Conservation (phyloP, 2,797 vertebrate genomes). For the Pristis pectinata region DNA sequence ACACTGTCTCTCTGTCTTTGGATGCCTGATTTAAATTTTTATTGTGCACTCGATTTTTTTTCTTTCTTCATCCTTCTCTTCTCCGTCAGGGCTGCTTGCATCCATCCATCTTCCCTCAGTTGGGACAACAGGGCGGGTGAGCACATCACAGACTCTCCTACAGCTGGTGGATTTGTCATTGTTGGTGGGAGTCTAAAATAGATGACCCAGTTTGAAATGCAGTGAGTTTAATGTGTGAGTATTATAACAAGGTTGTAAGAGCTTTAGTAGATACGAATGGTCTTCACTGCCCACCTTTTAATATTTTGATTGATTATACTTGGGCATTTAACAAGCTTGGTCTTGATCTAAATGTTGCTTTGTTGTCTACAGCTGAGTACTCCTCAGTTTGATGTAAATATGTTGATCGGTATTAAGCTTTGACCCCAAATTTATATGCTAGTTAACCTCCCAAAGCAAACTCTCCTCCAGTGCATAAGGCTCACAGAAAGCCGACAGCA, state of each 20-base stretch:
- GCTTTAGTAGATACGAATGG: background rate
- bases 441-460: background rate
- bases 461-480: background rate
- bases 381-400: background rate
- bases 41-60: background rate
- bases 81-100: background rate
- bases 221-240: constrained; percentile 20
- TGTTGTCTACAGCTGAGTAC: background rate
- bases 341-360: background rate
- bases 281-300: background rate
- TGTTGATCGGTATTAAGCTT: too few relatives aligned
- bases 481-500: background rate
- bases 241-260: constrained; percentile 24
- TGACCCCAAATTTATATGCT: background rate
- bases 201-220: constrained; percentile 35
- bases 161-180: constrained; percentile 28
- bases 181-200: constrained; percentile 36
- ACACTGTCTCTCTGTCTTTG: background rate
- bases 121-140: constrained; percentile 22
- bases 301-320: background rate
- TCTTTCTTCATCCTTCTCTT: background rate
- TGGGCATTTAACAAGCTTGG: background rate
- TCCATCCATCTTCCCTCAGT: constrained; percentile 35
- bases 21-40: background rate
- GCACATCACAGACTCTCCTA: constrained; percentile 13